Evolutionary conservation across 2,113 vertebrate species (phyloP).

Genomic region (Australoheros scitulus): DNA sequence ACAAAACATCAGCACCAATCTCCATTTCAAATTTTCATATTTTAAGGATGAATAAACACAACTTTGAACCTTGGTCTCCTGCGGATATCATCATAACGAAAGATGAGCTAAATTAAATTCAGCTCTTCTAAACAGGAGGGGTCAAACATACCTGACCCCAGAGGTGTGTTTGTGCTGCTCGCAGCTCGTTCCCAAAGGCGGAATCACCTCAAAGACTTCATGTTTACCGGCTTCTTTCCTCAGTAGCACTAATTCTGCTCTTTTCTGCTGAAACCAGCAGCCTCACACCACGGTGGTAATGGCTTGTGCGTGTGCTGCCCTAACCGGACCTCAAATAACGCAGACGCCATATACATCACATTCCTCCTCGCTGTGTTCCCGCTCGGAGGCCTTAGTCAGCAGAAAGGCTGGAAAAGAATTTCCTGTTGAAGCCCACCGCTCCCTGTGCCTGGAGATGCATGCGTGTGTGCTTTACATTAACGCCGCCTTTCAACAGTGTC

Average conservation of each 20-base stretch:
- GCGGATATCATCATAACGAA: not conserved
- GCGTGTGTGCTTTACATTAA: conserved; percentile 57
- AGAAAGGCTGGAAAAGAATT: conserved; percentile 78
- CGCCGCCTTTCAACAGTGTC: conserved; percentile 40
- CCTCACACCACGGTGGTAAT: conserved; percentile 24
- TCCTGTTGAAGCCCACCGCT: conserved; percentile 74
- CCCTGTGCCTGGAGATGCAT: conserved; percentile 39
- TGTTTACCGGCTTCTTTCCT: conserved; percentile 2
- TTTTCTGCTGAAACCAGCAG: not conserved
- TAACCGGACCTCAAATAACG: conserved; percentile 48
- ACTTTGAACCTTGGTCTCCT: not conserved
- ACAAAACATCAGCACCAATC: not conserved
- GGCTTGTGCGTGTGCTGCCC: conserved; percentile 52
- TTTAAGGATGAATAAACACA: not conserved
- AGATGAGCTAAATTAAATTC: not conserved
- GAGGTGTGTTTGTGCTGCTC: not conserved
- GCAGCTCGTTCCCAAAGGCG: not conserved
- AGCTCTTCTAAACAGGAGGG: not conserved
- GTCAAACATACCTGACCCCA: not conserved
- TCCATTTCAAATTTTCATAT: not conserved
- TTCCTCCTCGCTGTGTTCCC: conserved; percentile 65
- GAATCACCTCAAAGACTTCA: not conserved
- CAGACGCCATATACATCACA: conserved; percentile 62
- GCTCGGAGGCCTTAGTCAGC: conserved; percentile 72
- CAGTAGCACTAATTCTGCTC: not conserved